Conservation (phyloP, 2,113 vertebrate species). For the Lontra canadensis region DNA sequence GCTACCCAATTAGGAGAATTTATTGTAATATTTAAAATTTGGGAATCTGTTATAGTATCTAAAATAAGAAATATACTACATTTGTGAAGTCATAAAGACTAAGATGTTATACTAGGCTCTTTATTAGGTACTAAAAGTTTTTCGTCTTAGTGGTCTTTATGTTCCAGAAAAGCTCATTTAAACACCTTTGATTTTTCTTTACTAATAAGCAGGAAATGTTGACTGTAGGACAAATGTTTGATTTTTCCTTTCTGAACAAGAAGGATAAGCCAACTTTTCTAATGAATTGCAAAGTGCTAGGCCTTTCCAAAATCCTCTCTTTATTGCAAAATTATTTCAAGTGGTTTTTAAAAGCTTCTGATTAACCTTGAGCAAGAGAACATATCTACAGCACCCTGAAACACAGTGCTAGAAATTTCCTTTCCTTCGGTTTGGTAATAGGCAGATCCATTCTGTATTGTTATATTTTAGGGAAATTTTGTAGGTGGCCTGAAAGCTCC, state of each 20-base stretch:
- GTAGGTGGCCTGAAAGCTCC: neutral
- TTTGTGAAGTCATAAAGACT: slow-evolving; percentile 4
- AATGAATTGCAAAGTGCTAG: neutral
- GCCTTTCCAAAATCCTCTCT: neutral
- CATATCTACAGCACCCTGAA: neutral
- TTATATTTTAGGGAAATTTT: neutral
- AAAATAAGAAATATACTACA: neutral
- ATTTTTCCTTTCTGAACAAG: neutral
- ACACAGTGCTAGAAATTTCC: neutral
- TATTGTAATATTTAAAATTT: slow-evolving; percentile 28
- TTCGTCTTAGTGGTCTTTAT: slow-evolving; percentile 1
- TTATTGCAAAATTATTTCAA: neutral
- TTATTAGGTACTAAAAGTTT: neutral
- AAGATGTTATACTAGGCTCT: neutral
- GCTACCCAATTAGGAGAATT: neutral
- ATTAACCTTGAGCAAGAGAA: neutral
- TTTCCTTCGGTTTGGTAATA: neutral
- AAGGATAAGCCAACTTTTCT: neutral
- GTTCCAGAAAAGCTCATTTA: slow-evolving; percentile 4
- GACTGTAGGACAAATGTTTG: neutral
- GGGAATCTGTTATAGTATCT: neutral
- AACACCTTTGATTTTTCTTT: slow-evolving; percentile 51
- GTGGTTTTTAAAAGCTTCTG: neutral
- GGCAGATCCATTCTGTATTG: neutral
- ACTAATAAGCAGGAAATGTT: neutral